These are phyloP conservation scores for Calliphora vomitoria DNA, from an alignment of 2,888 invertebrate genomes.

Conservation along the genomic window DNA sequence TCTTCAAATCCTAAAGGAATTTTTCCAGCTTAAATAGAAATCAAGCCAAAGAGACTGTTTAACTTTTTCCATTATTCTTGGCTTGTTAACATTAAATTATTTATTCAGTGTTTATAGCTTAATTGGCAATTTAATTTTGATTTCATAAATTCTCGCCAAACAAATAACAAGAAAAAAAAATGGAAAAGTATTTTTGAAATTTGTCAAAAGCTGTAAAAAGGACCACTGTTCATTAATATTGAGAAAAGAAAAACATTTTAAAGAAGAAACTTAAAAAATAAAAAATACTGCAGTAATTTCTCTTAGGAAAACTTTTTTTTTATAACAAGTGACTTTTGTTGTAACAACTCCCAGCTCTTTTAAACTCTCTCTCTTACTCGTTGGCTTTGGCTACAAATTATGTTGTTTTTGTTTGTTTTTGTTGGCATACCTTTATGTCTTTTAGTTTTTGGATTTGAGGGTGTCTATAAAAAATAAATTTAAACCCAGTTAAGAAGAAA, in stretches of 20 bases:
- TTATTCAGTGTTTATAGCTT: constrained; percentile 55
- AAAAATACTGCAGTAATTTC: constrained; percentile 53
- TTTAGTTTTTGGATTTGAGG: constrained; percentile 11
- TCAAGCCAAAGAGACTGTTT: background rate
- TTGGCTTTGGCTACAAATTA: background rate
- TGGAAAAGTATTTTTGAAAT: constrained; percentile 16
- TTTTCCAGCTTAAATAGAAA: background rate
- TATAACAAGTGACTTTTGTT: constrained; percentile 45
- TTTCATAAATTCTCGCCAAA: constrained; percentile 19
- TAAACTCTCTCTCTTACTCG: background rate
- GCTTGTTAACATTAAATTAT: constrained; percentile 39
- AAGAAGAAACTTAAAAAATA: constrained; percentile 13
- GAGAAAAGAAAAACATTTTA: background rate
- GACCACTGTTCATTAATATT: background rate
- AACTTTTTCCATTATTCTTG: constrained; percentile 61
- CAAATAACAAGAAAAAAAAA: background rate
- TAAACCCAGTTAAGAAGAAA: constrained; percentile 60
- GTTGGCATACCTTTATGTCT: constrained; percentile 14
- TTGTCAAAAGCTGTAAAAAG: constrained; percentile 21
- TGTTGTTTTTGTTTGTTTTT: background rate
- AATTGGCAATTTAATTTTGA: constrained; percentile 65
- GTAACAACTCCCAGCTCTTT: background rate
- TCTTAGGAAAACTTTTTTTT: constrained; percentile 54
- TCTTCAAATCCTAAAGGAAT: constrained; percentile 48
- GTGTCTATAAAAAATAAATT: constrained; percentile 44